Evolutionary conservation across 2,888 invertebrate species (phyloP), one percentile per base, ranked within the genome.

Genomic region (Agrilus cyanescens): DNA sequence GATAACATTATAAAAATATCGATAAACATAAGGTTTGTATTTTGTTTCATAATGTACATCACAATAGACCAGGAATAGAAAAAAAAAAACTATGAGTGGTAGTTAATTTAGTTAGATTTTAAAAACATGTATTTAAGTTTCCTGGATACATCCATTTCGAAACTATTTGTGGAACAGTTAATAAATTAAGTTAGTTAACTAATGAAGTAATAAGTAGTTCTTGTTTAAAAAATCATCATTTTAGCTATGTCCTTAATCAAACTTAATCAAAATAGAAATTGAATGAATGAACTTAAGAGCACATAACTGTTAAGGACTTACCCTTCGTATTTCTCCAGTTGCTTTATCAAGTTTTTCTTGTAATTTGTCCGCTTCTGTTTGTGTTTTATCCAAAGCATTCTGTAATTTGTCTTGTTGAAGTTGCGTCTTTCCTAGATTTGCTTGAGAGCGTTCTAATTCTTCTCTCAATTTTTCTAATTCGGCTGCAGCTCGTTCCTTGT

Each of bases 361-460:
- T 41, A 90, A 70, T 60, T 90, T 86, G 65, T 93, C 91, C 40
- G 86, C 81, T 62, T 91, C 91, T 41, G 85, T 85, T 65, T 93
- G 91, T 14, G 89, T 85, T 59, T 88, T 84, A 68, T 93, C 93
- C 53, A 91, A 72, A 10, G 85, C 72, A 50, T 86, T 85, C 67
- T 93, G 91, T 41, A 90, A 71, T 67, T 93, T 93, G 68, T 93
- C 93, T 62, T 89, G 88, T 61, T 89, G 89, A 44, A 88, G 71
- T 67, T 93, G 91, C 46, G 89, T 84, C 68, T 91, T 93, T 62
- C 89, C 89, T 44, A 91, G 77, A 38, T 88, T 88, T 20, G 86
- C 87, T 65, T 89, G 88, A 18, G 86, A 83, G 49, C 90, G 75
- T 68, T 91, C 91, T 57, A 90, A 72, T 66, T 91, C 91, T 66